Base-by-base conservation (phyloP, 1,140 invertebrate species). In the Pemphigus obesinymphae region DNA sequence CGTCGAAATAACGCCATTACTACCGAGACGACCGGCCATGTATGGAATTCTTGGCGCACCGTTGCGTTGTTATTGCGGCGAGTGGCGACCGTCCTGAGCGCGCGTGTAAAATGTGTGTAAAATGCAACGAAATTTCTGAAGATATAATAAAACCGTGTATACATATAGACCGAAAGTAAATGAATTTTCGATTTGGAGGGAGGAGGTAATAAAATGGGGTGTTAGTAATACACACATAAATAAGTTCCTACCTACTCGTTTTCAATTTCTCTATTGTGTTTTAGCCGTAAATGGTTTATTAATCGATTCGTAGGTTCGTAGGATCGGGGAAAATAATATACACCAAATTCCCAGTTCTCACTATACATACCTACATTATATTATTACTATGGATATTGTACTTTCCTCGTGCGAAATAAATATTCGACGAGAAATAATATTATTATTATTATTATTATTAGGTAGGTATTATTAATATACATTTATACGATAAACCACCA, bases 21-120 rank as follows among this genome's bases (percentile, higher is more conserved):
- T 23, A 8, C 23, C 2, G 68, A 70, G 68, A 70, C 40, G 68
- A 23, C 13, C 15, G 37, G 13, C 68, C 68, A 45, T 70, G 68
- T 70, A 45, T 70, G 68, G 68, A 70, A 70, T 70, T 70, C 68
- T 70, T 70, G 68, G 68, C 23, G 23, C 23, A 15, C 5, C 23
- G 53, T 58, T 3, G 23, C 50, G 20, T 20, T 53, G 37, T 68
- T 68, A 15, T 68, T 13, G 23, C 40, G 37, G 66, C 6, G 6
- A 26, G 34, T 20, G 20, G n/a, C 58, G 29, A 5, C 53, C 2
- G 29, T 63, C 23, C 53, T 23, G 23, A n/a, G 43, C 10, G 43
- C 43, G 4, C 7, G 61, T n/a, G n/a, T n/a, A n/a, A n/a, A n/a
- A n/a, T n/a, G n/a, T n/a, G n/a, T n/a, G n/a, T n/a, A n/a, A n/a